phyloP scores from a whole-genome alignment of 2,888 invertebrate genomes.

The Gryllus longicercus region DNA sequence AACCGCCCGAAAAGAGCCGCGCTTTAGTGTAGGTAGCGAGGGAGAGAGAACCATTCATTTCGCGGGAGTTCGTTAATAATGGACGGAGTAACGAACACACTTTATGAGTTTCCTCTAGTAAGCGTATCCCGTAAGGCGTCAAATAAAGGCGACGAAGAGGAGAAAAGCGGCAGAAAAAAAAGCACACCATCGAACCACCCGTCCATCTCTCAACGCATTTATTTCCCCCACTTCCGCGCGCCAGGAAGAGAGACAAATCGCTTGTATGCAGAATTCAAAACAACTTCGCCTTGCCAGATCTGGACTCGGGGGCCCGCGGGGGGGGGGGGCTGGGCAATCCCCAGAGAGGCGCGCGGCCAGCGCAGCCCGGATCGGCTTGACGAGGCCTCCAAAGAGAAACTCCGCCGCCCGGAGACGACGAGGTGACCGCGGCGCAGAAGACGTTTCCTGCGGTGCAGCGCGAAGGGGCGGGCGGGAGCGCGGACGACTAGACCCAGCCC shows the following conservation, averaged over 20 bases:
- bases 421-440: too few species aligned
- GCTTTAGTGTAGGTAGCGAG: conserved; percentile 3
- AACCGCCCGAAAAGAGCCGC: neutral
- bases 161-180: neutral
- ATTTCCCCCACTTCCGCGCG: neutral
- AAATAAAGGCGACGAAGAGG: conserved; percentile 7
- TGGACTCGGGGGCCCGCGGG: too few species aligned
- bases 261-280: neutral
- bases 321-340: too few species aligned
- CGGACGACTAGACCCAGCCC: too few species aligned
- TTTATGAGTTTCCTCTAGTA: conserved; percentile 17
- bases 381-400: too few species aligned
- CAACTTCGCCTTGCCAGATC: neutral
- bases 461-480: too few species aligned
- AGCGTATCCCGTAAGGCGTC: conserved; percentile 17
- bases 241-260: neutral
- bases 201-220: conserved; percentile 7
- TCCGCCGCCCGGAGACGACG: too few species aligned
- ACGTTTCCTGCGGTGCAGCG: too few species aligned
- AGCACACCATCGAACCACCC: neutral
- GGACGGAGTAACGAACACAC: conserved; percentile 10
- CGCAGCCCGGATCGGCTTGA: too few species aligned
- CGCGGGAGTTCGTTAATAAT: conserved; percentile 17
- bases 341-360: too few species aligned
- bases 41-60: conserved; percentile 17